Evolutionary conservation across 2,888 invertebrate genomes (phyloP).

Genomic region (Elmis aenea): DNA sequence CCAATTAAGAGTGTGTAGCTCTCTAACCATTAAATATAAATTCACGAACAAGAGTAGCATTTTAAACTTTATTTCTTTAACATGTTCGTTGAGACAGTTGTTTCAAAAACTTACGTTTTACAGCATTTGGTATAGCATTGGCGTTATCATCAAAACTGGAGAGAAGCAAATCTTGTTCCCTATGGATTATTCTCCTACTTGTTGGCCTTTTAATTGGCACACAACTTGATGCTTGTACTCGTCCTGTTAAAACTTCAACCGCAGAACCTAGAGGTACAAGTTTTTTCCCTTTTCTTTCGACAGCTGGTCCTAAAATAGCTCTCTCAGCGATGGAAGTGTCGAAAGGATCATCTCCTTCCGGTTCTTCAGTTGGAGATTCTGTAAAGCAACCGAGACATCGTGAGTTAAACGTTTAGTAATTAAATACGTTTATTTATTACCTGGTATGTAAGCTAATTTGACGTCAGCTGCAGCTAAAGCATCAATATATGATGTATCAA

Average conservation of each 20-base stretch:
- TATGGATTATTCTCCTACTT: slow-evolving; percentile 47
- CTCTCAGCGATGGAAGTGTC: slow-evolving; percentile 85
- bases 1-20: no score
- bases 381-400: slow-evolving; percentile 1
- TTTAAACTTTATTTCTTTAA: no score
- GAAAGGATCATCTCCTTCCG: slow-evolving; percentile 75
- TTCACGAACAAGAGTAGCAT: no score
- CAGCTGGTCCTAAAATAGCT: slow-evolving; percentile 72
- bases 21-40: no score
- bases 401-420: no score
- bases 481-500: slow-evolving; percentile 84
- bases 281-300: slow-evolving; percentile 68
- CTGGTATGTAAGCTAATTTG: slow-evolving; percentile 76
- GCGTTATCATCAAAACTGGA: slow-evolving; percentile 55
- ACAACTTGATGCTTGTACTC: slow-evolving; percentile 69
- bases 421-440: slow-evolving; percentile 16
- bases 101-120: slow-evolving; percentile 8
- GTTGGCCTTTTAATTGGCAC: slow-evolving; percentile 50
- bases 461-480: slow-evolving; percentile 81
- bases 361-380: slow-evolving; percentile 72
- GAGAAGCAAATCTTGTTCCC: slow-evolving; percentile 62
- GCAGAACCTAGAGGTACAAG: slow-evolving; percentile 79
- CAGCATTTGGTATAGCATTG: slow-evolving; percentile 10
- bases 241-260: slow-evolving; percentile 80
- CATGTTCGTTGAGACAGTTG: no score